Percentiles rank a stretch among this genome's conserved stretches.
Conservation (phyloP, 2,797 vertebrate genomes). For the Australoheros facetus region DNA sequence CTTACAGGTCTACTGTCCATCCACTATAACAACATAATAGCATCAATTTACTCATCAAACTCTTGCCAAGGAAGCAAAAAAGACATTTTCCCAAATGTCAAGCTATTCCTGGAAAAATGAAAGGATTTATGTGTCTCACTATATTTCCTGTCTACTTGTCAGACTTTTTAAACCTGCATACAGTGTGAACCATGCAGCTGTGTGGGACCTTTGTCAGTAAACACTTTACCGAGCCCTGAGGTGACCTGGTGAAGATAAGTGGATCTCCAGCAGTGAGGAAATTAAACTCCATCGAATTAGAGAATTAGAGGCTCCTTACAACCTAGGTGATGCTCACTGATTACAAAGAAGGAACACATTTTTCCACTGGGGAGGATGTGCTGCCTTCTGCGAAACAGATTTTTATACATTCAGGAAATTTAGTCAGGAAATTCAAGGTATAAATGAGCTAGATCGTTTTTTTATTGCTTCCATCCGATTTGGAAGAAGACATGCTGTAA, state of each 20-base stretch:
- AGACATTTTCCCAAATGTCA: too few relatives aligned
- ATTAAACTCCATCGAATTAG: slow-evolving; percentile 38
- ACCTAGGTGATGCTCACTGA: slow-evolving; percentile 8
- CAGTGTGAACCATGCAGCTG: slow-evolving; percentile 40
- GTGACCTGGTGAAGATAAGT: slow-evolving; percentile 32
- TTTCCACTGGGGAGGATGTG: slow-evolving; percentile 9
- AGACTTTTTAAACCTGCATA: slow-evolving; percentile 6
- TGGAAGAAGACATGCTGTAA: slow-evolving; percentile 47
- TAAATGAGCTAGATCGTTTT: slow-evolving; percentile 33
- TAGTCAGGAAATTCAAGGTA: slow-evolving; percentile 18
- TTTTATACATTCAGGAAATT: slow-evolving; percentile 7
- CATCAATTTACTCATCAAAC: not conserved
- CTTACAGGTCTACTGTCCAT: not conserved
- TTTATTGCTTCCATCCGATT: slow-evolving; percentile 28
- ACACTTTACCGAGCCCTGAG: slow-evolving; percentile 22
- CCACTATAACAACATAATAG: not conserved
- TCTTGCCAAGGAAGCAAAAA: not conserved
- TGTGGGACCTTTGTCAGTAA: slow-evolving; percentile 31
- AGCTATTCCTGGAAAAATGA: not conserved
- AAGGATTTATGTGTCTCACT: not conserved
- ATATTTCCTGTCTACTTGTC: not conserved
- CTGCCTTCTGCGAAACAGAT: slow-evolving; percentile 4
- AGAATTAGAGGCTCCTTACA: slow-evolving; percentile 22
- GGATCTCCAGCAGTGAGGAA: slow-evolving; percentile 53
- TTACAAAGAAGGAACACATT: slow-evolving; percentile 24